phyloP scores from a whole-genome alignment of 2,888 invertebrate genomes.

The Drosophila bunnanda region DNA sequence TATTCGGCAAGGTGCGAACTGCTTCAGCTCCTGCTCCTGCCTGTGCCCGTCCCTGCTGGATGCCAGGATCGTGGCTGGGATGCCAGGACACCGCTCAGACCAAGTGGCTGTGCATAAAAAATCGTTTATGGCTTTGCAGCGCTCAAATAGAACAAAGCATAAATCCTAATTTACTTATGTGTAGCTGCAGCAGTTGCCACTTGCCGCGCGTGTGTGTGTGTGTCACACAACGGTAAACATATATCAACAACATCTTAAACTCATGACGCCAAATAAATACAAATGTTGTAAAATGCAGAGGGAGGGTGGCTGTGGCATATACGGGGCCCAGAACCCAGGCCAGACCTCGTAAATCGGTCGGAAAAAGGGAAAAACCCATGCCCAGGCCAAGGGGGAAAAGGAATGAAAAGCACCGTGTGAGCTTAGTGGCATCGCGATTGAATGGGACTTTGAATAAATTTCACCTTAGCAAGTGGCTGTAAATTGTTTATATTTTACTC shows the following conservation, averaged over 20 bases:
- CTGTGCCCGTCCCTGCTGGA: background rate
- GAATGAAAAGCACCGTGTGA: slow-evolving; percentile 33
- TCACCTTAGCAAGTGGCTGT: slow-evolving; percentile 43
- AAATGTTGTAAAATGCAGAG: slow-evolving; percentile 74
- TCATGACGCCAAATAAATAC: slow-evolving; percentile 78
- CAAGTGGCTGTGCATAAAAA: slow-evolving; percentile 76
- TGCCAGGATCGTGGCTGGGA: slow-evolving; percentile 5
- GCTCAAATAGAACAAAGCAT: slow-evolving; percentile 79
- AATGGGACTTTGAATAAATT: slow-evolving; percentile 46
- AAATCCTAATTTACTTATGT: slow-evolving; percentile 79
- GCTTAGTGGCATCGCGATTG: slow-evolving; percentile 48
- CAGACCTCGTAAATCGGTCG: slow-evolving; percentile 46
- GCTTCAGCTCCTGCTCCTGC: slow-evolving; percentile 32
- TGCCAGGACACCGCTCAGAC: slow-evolving; percentile 21
- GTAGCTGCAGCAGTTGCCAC: slow-evolving; percentile 51
- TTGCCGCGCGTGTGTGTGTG: slow-evolving; percentile 24
- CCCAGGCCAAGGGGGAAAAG: background rate
- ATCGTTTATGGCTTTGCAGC: slow-evolving; percentile 77
- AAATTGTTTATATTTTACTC: slow-evolving; percentile 46
- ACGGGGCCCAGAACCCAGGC: slow-evolving; percentile 11
- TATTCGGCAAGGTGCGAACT: slow-evolving; percentile 74
- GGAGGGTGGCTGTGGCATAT: slow-evolving; percentile 23
- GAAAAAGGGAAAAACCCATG: slow-evolving; percentile 26
- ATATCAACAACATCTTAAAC: slow-evolving; percentile 78
- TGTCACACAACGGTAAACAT: slow-evolving; percentile 63